Evolutionary conservation across 2,113 vertebrate species (phyloP), one percentile per base, ranked within the genome.

Genomic region (Brevimyrus niger): DNA sequence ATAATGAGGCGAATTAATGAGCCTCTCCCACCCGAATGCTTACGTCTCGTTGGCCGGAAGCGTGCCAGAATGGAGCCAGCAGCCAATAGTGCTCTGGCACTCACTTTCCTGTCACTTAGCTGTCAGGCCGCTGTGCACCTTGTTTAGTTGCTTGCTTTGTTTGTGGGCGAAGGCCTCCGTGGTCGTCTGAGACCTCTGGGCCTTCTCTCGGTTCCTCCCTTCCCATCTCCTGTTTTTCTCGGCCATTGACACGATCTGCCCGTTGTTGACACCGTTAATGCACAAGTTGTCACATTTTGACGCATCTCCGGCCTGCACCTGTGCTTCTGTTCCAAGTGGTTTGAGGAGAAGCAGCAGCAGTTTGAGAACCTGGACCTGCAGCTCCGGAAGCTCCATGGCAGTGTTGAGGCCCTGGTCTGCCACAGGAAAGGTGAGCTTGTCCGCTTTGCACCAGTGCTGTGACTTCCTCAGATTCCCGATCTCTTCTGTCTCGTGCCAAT

Each of bases 271-370:
- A 38, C 35, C 76, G 6, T n/a, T n/a, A n/a, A 2, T 21, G 31
- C 21, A 27, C 31, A 19, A 13, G 2, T 55, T 13, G 19, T 5
- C 19, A 7, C 17, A 1, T 51, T 87, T 17, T 38, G 10, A 87
- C 27, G 15, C 1, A 0, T 35, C 17, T 50, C n/a, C 0, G 6
- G 27, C 27, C 27, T n/a, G 53, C 17, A 8, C 21, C 31, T 87
- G 55, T 46, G 17, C 46, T 42, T 87, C 23, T 19, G 35, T 42
- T 42, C 53, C 53, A 35, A 99, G 98, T 99, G 98, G 98, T 99
- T 99, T 94, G 98, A 99, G 95, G 98, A 99, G 97, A 99, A 99
- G 91, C 98, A 99, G 93, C 97, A 99, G 94, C 98, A 99, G 89
- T 99, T 99, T 96, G 98, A 99, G 94, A 99, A 99, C 92, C 95